Conservation (phyloP, 2,113 vertebrate genomes). For the Colinus virginianus region DNA sequence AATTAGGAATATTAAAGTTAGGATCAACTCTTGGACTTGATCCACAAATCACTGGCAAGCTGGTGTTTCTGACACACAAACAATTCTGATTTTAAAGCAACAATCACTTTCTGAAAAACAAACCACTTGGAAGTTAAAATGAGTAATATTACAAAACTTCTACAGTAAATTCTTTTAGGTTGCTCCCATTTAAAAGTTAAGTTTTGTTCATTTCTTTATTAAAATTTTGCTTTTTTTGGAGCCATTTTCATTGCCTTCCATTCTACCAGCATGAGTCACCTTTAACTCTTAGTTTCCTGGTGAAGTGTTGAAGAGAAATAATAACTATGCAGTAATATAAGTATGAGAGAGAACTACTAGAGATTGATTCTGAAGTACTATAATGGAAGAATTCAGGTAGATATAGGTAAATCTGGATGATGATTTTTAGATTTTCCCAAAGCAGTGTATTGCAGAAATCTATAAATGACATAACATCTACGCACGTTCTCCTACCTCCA, state of each 20-base stretch:
- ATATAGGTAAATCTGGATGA: background rate
- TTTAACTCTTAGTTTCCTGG: background rate
- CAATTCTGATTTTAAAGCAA: constrained; percentile 54
- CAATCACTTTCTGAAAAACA: background rate
- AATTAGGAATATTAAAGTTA: constrained; percentile 81
- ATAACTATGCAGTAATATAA: background rate
- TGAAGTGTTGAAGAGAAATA: background rate
- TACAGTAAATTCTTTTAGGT: background rate
- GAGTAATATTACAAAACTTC: background rate
- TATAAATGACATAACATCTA: background rate
- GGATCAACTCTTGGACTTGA: constrained; percentile 74
- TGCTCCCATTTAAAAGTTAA: background rate
- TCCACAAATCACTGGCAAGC: constrained; percentile 73
- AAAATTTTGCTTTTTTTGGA: background rate
- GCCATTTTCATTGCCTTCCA: background rate
- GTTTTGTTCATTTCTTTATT: background rate
- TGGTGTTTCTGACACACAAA: constrained; percentile 33
- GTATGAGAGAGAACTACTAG: background rate
- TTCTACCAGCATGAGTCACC: background rate
- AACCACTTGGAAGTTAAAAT: background rate
- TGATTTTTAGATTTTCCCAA: background rate
- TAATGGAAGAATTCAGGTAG: background rate
- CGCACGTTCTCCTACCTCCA: background rate
- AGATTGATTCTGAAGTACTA: background rate
- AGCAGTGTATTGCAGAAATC: background rate